Evolutionary conservation across 2,113 vertebrate species (phyloP).

Genomic region (Nannobrachium achirus): DNA sequence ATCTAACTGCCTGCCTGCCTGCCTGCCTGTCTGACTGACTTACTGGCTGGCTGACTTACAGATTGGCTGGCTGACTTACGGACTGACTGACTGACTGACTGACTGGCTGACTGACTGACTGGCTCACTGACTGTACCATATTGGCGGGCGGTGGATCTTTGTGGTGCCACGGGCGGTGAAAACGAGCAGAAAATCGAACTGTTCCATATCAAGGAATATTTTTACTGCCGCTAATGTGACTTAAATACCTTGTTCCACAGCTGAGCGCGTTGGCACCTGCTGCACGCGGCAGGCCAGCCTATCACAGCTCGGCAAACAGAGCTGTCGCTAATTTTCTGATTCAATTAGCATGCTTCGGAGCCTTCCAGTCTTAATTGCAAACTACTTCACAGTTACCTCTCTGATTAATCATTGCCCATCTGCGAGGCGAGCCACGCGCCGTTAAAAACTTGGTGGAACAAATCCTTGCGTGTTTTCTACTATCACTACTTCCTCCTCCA

Average conservation of each 20-base stretch:
- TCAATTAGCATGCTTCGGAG: slow-evolving; percentile 99
- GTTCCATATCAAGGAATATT: slow-evolving; percentile 99
- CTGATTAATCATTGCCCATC: slow-evolving; percentile 99
- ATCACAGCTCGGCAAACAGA: slow-evolving; percentile 86
- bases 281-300: slow-evolving; percentile 96
- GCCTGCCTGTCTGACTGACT: too few relatives aligned
- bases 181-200: slow-evolving; percentile 97
- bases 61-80: slow-evolving; percentile 26
- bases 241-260: slow-evolving; percentile 99
- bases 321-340: slow-evolving; percentile 99
- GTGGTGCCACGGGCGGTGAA: slow-evolving; percentile 88
- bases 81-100: slow-evolving; percentile 47
- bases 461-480: slow-evolving; percentile 94
- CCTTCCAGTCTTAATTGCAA: slow-evolving; percentile 99
- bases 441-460: slow-evolving; percentile 91
- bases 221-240: slow-evolving; percentile 97
- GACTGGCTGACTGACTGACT: too few relatives aligned
- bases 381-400: slow-evolving; percentile 99
- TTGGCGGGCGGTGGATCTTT: neutral
- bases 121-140: slow-evolving; percentile 40
- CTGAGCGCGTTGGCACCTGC: slow-evolving; percentile 99
- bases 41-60: slow-evolving; percentile 45
- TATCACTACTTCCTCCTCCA: slow-evolving; percentile 56
- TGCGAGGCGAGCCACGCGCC: slow-evolving; percentile 87
- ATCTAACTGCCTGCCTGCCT: too few relatives aligned